Percentiles rank a stretch among this genome's conserved stretches.
Conservation (phyloP, 2,888 invertebrate species). For the Druceiella hillmani region DNA sequence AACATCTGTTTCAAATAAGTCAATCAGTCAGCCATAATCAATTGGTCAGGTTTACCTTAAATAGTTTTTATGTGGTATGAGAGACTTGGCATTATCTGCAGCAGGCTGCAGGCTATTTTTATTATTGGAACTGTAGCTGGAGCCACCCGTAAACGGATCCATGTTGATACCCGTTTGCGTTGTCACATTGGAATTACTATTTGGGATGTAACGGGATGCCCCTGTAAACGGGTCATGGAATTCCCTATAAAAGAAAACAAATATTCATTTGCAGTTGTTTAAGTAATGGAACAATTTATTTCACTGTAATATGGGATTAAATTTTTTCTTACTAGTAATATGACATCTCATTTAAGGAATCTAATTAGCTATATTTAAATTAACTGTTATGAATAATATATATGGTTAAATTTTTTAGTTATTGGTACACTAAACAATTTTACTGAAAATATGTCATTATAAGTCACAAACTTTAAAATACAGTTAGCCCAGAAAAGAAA, state of each 20-base stretch:
- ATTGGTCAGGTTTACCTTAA: slow-evolving; percentile 32
- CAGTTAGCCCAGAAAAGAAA: no score
- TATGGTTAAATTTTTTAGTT: no score
- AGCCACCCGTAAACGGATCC: slow-evolving; percentile 66
- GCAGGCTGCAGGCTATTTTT: no score
- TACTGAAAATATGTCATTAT: no score
- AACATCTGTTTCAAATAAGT: no score
- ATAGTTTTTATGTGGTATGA: slow-evolving; percentile 42
- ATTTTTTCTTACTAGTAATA: not conserved
- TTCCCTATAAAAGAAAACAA: slow-evolving; percentile 28
- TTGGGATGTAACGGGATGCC: slow-evolving; percentile 60
- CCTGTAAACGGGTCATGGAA: slow-evolving; percentile 68
- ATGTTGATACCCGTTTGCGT: slow-evolving; percentile 31
- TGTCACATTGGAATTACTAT: slow-evolving; percentile 26
- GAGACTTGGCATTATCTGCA: slow-evolving; percentile 30
- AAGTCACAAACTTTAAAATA: no score
- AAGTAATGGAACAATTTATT: not conserved
- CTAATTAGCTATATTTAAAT: no score
- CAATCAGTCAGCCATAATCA: slow-evolving; percentile 25
- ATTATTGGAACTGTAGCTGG: slow-evolving; percentile 58
- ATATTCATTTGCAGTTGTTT: not conserved
- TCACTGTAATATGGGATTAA: not conserved
- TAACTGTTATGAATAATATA: no score
- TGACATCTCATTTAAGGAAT: not conserved
- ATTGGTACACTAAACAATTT: no score